Evolutionary conservation across 1,140 invertebrate genomes (phyloP), one percentile per base, ranked within the genome.

Genomic region (Paralvinella palmiformis): DNA sequence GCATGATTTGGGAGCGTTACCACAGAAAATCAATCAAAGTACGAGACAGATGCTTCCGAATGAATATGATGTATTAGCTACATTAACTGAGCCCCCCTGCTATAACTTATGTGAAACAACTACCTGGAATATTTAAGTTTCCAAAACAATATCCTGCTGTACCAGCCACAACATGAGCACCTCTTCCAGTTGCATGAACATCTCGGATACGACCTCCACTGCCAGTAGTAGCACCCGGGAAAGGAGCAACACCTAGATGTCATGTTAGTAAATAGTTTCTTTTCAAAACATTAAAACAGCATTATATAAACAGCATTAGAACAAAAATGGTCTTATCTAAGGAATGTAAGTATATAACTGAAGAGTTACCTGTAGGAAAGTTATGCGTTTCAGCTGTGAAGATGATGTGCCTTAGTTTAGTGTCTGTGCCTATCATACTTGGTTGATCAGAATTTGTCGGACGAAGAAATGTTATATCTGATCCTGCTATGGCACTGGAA

Each of bases 321-420:
- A 44, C 13, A 53, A 27, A 53, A 53, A 27, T 22, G 36, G 24
- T 22, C 57, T 45, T 22, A 20, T 35, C 53, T 15, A 41, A 10
- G 37, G n/a, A 41, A 41, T 41, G 10, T 41, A 41, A 59, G 36
- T 15, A n/a, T 22, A 68, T 27, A 15, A 59, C 13, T 57, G 22
- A 27, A 32, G 33, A 37, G 20, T 50, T 89, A 50, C 92, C 95
- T 44, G 96, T 99, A 5, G 96, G 96, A 84, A 98, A 98, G 76
- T 99, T 98, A 77, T 99, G 96, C 0, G 96, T 99, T 83, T 99
- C 96, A 0, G 96, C 96, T 6, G 96, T 98, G 71, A 98, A 98
- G 73, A 96, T 94, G n/a, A 98, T 86, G 81, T 99, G 92, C 5
- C 89, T 88, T 0, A 83, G 78, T 7, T 81, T 69, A 36, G 63